Evolutionary conservation across 2,888 invertebrate genomes (phyloP), one percentile per base, ranked within the genome.

Genomic region (Aricia artaxerxes): DNA sequence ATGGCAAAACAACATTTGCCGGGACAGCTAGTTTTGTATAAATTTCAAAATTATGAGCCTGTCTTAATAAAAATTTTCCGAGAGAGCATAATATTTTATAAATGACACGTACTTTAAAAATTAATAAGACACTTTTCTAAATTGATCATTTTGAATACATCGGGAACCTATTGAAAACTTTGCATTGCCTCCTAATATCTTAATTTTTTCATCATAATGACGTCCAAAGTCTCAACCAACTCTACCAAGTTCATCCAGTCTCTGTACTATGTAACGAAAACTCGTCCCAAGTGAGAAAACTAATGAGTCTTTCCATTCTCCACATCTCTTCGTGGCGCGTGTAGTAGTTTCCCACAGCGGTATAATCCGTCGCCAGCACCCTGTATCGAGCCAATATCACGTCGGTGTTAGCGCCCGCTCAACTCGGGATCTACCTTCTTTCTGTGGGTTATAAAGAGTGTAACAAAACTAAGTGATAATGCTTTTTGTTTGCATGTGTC

Each of bases 371-470:
- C 84, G 82, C 57, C 57, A 57, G 13, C 13, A 1, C 84, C 84
- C 85, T 86, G 86, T 88, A 87, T 88, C 86, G 83, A 86, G 86
- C 86, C 91, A 89, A 90, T 90, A 90, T 91, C 88, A 88, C 89
- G 89, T 90, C 88, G 88, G 88, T 86, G 86, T 87, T 88, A 85
- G 83, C 85, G 86, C 85, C 87, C 84, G 82, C 84, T 87, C 85
- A 86, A 88, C 86, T 83, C 84, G 83, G 83, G 83, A 86, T 87
- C 88, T 87, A 85, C 9, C 85, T 82, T 82, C 81, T 81, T 84
- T 82, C 84, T 83, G 72, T 81, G 6, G 61, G 6, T 24, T 61
- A 7, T n/a, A 61, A 0, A 7, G 60, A 24, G n/a, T 61, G 9
- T 49, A 9, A 49, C 49, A 49, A 49, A 49, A 49, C 49, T 11